Conservation (phyloP, 2,797 vertebrate species). For the Lepus townsendii region DNA sequence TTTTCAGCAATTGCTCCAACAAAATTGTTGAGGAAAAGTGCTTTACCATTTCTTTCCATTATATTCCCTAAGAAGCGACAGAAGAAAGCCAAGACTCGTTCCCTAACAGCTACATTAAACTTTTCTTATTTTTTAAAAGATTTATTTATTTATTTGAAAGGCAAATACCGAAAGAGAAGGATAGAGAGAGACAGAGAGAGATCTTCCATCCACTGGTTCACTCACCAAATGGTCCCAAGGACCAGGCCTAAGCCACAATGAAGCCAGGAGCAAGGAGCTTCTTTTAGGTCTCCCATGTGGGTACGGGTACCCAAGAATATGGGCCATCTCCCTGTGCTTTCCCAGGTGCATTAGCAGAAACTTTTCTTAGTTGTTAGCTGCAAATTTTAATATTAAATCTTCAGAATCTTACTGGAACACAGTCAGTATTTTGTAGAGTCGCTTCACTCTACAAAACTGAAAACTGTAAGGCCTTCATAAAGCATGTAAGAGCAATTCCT, state of each 20-base stretch:
- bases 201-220: too few relatives aligned
- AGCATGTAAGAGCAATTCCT: slow-evolving; percentile 29
- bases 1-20: slow-evolving; percentile 12
- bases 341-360: too few relatives aligned
- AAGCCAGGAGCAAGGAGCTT: too few relatives aligned
- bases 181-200: too few relatives aligned
- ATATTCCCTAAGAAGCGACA: slow-evolving; percentile 49
- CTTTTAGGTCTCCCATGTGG: too few relatives aligned
- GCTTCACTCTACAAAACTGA: slow-evolving; percentile 40
- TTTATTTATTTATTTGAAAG: not conserved
- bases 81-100: slow-evolving; percentile 50
- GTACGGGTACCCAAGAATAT: too few relatives aligned
- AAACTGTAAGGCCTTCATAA: slow-evolving; percentile 61
- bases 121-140: slow-evolving; percentile 30
- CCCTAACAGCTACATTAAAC: slow-evolving; percentile 42
- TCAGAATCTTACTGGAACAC: slow-evolving; percentile 49
- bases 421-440: not conserved
- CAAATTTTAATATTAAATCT: slow-evolving; percentile 38
- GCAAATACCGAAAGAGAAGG: too few relatives aligned
- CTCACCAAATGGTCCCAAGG: too few relatives aligned
- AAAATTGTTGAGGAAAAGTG: slow-evolving; percentile 39
- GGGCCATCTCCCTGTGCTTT: too few relatives aligned
- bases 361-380: slow-evolving; percentile 3
- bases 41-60: not conserved
- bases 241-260: too few relatives aligned